Conservation (phyloP, 2,888 invertebrate species). For the Drosophila tanythrix region DNA sequence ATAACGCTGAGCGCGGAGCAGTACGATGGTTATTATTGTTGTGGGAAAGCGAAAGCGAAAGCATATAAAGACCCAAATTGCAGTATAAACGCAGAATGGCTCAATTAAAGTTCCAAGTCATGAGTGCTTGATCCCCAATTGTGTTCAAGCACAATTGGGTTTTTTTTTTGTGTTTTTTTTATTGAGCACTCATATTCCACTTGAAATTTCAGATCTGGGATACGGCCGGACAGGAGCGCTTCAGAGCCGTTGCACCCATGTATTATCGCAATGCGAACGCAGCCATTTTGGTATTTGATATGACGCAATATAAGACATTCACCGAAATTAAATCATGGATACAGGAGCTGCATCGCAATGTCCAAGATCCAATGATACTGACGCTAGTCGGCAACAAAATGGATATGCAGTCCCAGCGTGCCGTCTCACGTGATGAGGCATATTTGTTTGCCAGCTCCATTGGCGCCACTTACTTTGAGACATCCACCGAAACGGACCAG, state of each 20-base stretch:
- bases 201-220: slow-evolving; percentile 83
- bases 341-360: slow-evolving; percentile 90
- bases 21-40: slow-evolving; percentile 69
- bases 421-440: slow-evolving; percentile 89
- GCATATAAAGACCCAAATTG: slow-evolving; percentile 71
- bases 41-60: slow-evolving; percentile 53
- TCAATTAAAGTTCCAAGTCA: slow-evolving; percentile 67
- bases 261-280: slow-evolving; percentile 97
- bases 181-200: slow-evolving; percentile 20
- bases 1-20: slow-evolving; percentile 56
- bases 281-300: slow-evolving; percentile 94
- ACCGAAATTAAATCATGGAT: slow-evolving; percentile 94
- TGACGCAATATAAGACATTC: slow-evolving; percentile 91
- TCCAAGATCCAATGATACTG: slow-evolving; percentile 91
- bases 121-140: slow-evolving; percentile 21
- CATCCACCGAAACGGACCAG: slow-evolving; percentile 92
- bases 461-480: slow-evolving; percentile 93
- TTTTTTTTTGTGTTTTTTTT: slow-evolving; percentile 1
- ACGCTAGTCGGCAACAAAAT: slow-evolving; percentile 94
- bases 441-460: slow-evolving; percentile 91
- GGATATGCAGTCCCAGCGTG: slow-evolving; percentile 89
- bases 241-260: slow-evolving; percentile 97
- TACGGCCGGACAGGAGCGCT: slow-evolving; percentile 86
- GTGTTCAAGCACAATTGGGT: background rate
- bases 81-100: slow-evolving; percentile 68